Evolutionary conservation across 2,888 invertebrate species (phyloP), one percentile per base, ranked within the genome.

Genomic region (Plutella xylostella): DNA sequence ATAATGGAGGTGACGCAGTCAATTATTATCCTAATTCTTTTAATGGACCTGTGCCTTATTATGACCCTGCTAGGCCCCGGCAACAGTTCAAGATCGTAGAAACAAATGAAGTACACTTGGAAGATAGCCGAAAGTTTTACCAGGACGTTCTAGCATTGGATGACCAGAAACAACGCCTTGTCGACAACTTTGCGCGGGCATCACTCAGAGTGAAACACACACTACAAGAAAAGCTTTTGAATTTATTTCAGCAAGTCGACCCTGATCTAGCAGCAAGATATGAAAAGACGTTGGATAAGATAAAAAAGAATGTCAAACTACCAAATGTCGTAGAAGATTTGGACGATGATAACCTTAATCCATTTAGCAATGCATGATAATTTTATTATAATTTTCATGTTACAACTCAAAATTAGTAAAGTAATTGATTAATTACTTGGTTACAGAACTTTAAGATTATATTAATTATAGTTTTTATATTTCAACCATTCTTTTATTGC

Each of bases 61-160:
- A 33, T 4, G 42, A 33, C 21, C 9, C n/a, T n/a, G 34, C 3
- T 4, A 31, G 21, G 15, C 42, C 42, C 15, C 33, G 2, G 9
- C 7, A 5, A 2, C 19, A 21, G n/a, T 6, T 34, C 7, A 15
- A 9, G 5, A 6, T 21, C 4, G 3, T n/a, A 21, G 5, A 20
- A 15, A 42, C 33, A 7, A 33, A n/a, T 20, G 20, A 14, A 3
- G 33, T 33, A 7, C 20, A 33, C 11, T 17, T 33, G n/a, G 12
- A 42, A 5, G 14, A n/a, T 14, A 4, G 15, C n/a, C 6, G 12
- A 4, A 15, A 20, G 9, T 42, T 42, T 15, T 42, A 42, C 15
- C 84, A 80, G 51, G 86, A 91, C 56, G 90, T 91, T 5, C 76
- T 96, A 12, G 5, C 12, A n/a, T 20, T 20, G 4, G 42, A 42